These are phyloP conservation scores for Cabera pusaria DNA, from an alignment of 2,888 invertebrate genomes.

Conservation along the genomic window DNA sequence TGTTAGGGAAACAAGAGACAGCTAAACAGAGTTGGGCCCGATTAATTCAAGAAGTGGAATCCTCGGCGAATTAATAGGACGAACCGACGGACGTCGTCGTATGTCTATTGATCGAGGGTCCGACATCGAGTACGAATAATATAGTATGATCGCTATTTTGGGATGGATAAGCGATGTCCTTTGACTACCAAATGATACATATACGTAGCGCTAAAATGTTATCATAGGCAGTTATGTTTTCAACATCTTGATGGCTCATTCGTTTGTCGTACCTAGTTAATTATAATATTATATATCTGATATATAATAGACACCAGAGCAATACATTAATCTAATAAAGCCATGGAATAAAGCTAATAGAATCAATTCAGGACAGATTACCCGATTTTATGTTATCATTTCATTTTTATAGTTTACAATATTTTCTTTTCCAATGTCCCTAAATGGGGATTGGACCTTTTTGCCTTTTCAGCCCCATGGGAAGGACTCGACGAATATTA, in stretches of 20 bases:
- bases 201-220: constrained; percentile 8
- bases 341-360: constrained; percentile 4
- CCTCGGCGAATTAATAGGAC: constrained; percentile 64
- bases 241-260: no score
- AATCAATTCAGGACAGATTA: constrained; percentile 8
- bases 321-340: background rate
- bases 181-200: constrained; percentile 15
- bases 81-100: constrained; percentile 48
- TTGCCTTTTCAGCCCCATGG: constrained; percentile 64
- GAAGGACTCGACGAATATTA: constrained; percentile 63
- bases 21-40: constrained; percentile 54
- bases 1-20: constrained; percentile 20
- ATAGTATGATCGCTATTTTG: constrained; percentile 21
- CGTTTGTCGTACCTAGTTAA: no score
- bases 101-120: constrained; percentile 59
- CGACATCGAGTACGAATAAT: constrained; percentile 31
- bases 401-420: constrained; percentile 54
- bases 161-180: constrained; percentile 14
- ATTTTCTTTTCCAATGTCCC: constrained; percentile 59
- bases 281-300: no score
- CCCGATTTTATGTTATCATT: constrained; percentile 29
- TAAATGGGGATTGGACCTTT: constrained; percentile 65
- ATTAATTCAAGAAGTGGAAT: constrained; percentile 74
- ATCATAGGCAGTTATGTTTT: no score
- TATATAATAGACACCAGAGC: no score